Evolutionary conservation across 2,113 vertebrate genomes (phyloP).

Genomic region (Centropristis striata): DNA sequence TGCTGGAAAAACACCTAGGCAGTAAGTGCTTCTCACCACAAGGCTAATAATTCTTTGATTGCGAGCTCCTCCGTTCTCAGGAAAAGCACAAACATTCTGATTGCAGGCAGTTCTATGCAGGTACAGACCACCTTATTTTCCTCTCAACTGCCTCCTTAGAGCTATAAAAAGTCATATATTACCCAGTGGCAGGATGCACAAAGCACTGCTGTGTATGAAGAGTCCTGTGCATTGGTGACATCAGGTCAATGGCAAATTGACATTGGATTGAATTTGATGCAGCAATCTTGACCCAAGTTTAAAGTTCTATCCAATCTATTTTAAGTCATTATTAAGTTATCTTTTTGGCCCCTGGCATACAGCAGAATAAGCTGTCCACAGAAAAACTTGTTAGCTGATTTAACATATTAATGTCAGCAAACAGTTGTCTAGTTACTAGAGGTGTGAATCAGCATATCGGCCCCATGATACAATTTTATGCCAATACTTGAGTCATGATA

Average conservation of each 20-base stretch:
- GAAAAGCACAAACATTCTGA: constrained; percentile 26
- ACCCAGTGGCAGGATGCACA: neutral
- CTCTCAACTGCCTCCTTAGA: neutral
- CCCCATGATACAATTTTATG: too few species aligned
- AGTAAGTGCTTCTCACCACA: constrained; percentile 5
- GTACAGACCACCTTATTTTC: neutral
- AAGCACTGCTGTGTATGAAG: neutral
- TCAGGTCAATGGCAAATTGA: neutral
- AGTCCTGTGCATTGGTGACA: neutral
- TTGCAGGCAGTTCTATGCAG: constrained; percentile 24
- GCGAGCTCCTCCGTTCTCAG: neutral
- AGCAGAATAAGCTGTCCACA: neutral
- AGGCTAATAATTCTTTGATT: constrained; percentile 36
- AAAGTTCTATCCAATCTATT: neutral
- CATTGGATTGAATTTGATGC: neutral
- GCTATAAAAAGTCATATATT: neutral
- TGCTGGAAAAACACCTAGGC: constrained; percentile 1
- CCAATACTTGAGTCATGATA: too few species aligned
- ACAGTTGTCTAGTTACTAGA: too few species aligned
- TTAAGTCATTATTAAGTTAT: neutral
- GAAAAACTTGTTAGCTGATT: too few species aligned
- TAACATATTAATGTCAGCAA: too few species aligned
- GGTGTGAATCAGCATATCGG: too few species aligned
- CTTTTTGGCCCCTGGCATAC: neutral
- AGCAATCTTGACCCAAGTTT: neutral